These are phyloP conservation scores for Helarctos malayanus DNA, from an alignment of 2,797 vertebrate genomes.

Conservation along the genomic window DNA sequence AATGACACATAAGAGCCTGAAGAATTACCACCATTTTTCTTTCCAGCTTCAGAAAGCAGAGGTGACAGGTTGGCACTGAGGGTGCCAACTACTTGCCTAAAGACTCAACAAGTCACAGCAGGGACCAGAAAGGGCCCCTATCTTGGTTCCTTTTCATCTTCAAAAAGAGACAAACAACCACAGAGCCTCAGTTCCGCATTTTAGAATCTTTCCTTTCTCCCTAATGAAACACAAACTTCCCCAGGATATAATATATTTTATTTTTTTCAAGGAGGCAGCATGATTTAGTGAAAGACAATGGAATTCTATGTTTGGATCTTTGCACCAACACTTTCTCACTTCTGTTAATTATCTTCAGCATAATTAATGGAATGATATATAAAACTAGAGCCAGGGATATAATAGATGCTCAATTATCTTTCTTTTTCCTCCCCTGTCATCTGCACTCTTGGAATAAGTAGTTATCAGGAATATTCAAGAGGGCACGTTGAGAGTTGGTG, in stretches of 20 bases:
- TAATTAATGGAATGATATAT: background rate
- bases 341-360: conserved; percentile 28
- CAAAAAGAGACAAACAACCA: background rate
- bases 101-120: background rate
- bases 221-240: background rate
- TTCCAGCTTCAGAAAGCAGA: background rate
- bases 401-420: background rate
- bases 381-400: background rate
- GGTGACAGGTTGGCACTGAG: background rate
- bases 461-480: background rate
- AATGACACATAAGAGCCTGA: background rate
- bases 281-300: background rate
- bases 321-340: background rate
- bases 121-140: background rate
- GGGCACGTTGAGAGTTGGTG: background rate
- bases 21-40: background rate
- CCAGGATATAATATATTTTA: background rate
- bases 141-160: background rate
- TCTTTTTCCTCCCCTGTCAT: background rate
- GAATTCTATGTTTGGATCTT: background rate
- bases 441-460: background rate
- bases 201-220: background rate
- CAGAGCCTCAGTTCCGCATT: background rate
- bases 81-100: background rate
- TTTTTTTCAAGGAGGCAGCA: background rate